These are phyloP conservation scores for Anas platyrhynchos DNA, from an alignment of 2,113 vertebrate species.

Conservation along the genomic window DNA sequence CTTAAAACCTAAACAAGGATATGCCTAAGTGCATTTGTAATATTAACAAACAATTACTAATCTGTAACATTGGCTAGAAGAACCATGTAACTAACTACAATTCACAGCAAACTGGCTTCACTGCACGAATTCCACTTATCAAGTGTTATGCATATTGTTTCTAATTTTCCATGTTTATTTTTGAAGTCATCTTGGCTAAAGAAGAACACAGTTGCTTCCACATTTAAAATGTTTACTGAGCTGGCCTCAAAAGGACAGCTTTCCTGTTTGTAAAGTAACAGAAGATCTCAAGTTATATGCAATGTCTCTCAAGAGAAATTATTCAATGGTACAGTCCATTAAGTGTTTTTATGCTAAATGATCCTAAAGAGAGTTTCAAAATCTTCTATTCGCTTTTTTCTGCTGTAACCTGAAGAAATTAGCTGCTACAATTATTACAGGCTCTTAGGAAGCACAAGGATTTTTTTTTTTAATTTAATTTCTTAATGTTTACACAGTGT, in stretches of 20 bases:
- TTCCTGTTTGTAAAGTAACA: background rate
- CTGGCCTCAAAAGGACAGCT: background rate
- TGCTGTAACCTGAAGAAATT: background rate
- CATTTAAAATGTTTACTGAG: background rate
- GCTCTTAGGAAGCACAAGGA: background rate
- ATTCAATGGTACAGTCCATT: background rate
- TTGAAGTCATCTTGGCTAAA: background rate
- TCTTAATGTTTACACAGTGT: background rate
- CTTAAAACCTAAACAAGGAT: background rate
- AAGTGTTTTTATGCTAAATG: background rate
- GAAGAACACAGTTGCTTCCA: background rate
- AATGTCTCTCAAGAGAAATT: background rate
- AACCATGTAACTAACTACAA: background rate
- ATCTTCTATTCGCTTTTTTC: background rate
- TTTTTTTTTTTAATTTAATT: too few species aligned
- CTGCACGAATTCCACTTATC: background rate
- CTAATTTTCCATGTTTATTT: background rate
- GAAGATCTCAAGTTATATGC: rapidly evolving
- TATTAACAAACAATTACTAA: background rate
- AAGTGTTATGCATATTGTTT: background rate
- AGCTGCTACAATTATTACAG: background rate
- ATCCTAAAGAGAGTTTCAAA: background rate
- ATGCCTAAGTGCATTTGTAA: background rate
- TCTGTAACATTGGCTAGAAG: background rate
- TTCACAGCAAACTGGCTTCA: background rate